These are phyloP conservation scores for Stichodactyla helianthus DNA, from an alignment of 64 coral and sea anemone species.

Conservation along the genomic window DNA sequence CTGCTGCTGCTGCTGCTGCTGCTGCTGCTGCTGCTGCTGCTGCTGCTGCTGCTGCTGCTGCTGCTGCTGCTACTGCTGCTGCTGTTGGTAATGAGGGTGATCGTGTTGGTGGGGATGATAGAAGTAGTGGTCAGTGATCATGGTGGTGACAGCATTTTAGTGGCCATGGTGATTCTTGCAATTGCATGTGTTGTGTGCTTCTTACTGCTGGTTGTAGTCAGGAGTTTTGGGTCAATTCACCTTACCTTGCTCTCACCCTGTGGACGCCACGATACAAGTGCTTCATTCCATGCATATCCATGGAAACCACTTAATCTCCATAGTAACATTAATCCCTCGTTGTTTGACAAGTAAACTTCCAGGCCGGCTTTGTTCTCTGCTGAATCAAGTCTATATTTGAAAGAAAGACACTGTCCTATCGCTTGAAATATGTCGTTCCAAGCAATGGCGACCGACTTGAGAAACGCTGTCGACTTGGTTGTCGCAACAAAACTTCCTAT, in stretches of 20 bases:
- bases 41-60: too few species aligned
- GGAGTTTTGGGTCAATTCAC: neutral
- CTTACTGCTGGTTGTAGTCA: too few species aligned
- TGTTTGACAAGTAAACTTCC: neutral
- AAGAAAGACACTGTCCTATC: neutral
- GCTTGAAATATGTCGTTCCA: neutral
- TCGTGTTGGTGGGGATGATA: too few species aligned
- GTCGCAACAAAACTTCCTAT: neutral
- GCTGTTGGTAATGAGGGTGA: too few species aligned
- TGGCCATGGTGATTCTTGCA: too few species aligned
- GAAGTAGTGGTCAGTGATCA: too few species aligned
- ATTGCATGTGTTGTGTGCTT: too few species aligned
- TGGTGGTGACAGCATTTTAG: too few species aligned
- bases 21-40: too few species aligned
- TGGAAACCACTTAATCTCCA: constrained; percentile 36
- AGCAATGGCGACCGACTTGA: neutral
- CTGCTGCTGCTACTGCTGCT: too few species aligned
- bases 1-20: too few species aligned
- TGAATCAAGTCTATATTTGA: neutral
- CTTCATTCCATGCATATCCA: constrained; percentile 1
- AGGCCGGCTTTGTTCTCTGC: neutral
- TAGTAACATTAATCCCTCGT: neutral
- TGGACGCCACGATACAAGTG: constrained; percentile 2
- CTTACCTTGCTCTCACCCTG: neutral
- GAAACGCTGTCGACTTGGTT: neutral